Percentiles rank a stretch among this genome's conserved stretches.
Evolutionary conservation across 2,113 vertebrate genomes (phyloP).

Genomic region (Marcusenius ussheri): DNA sequence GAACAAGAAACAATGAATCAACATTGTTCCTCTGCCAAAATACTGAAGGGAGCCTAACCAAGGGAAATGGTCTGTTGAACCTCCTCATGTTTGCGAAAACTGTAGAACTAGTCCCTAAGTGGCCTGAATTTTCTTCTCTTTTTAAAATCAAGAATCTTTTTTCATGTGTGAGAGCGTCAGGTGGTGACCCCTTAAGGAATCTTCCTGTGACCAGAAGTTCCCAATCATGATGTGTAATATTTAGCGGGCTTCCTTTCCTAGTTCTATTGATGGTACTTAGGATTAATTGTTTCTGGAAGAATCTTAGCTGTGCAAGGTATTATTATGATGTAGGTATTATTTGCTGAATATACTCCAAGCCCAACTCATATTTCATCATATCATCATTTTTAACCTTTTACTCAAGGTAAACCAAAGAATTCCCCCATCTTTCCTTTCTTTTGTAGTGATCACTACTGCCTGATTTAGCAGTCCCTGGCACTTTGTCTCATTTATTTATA

Average conservation of each 20-base stretch:
- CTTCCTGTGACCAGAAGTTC: neutral
- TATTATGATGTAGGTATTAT: neutral
- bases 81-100: constrained; percentile 56
- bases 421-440: neutral
- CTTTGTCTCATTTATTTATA: neutral
- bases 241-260: neutral
- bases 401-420: neutral
- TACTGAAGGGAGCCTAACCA: neutral
- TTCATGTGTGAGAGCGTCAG: neutral
- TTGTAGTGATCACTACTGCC: neutral
- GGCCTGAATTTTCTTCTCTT: neutral
- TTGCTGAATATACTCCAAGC: neutral
- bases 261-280: neutral
- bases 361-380: too few relatives aligned
- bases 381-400: neutral
- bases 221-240: neutral
- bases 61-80: neutral
- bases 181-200: neutral
- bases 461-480: neutral
- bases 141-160: neutral
- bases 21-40: neutral
- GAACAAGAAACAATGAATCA: constrained; percentile 9
- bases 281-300: neutral
- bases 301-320: neutral
- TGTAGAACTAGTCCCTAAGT: neutral